Evolutionary conservation across 2,888 invertebrate species (phyloP), one percentile per base, ranked within the genome.

Genomic region (Habrosyne pyritoides): DNA sequence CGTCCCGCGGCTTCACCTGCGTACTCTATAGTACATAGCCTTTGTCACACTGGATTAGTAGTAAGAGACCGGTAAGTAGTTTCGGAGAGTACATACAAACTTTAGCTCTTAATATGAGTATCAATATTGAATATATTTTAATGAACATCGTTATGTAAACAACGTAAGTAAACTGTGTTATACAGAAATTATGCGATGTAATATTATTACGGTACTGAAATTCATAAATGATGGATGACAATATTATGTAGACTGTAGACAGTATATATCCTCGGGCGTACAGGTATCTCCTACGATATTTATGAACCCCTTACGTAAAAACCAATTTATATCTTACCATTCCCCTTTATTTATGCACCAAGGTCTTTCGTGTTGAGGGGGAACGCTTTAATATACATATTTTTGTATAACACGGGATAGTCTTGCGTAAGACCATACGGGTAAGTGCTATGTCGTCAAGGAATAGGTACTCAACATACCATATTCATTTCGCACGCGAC

Each of bases 401-500:
- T 12, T 33, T 24, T 24, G n/a, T 24, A 5, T 24, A 24, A 24
- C 24, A 24, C 24, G 24, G 24, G 24, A 24, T 24, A 24, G 24
- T 24, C 24, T 24, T 3, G 24, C 24, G 24, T 24, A 5, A 5
- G 24, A 24, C n/a, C n/a, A n/a, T n/a, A n/a, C n/a, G n/a, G n/a
- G n/a, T n/a, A n/a, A n/a, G n/a, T n/a, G n/a, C n/a, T n/a, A n/a
- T n/a, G n/a, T n/a, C n/a, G n/a, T 24, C 7, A 5, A 24, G 24
- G 24, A 5, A 24, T 3, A 4, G n/a, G 8, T 33, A 8, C 4
- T 33, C 21, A 42, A 57, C 72, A 64, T 59, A 96, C 94, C 79
- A 94, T 93, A 67, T 95, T 94, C 81, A 96, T 94, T 79, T 96
- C 95, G 78, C 96, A 96, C 46, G 91, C 82, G 56, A 89, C 77